phyloP scores from a whole-genome alignment of 2,888 invertebrate species.

The Agrochola macilenta region DNA sequence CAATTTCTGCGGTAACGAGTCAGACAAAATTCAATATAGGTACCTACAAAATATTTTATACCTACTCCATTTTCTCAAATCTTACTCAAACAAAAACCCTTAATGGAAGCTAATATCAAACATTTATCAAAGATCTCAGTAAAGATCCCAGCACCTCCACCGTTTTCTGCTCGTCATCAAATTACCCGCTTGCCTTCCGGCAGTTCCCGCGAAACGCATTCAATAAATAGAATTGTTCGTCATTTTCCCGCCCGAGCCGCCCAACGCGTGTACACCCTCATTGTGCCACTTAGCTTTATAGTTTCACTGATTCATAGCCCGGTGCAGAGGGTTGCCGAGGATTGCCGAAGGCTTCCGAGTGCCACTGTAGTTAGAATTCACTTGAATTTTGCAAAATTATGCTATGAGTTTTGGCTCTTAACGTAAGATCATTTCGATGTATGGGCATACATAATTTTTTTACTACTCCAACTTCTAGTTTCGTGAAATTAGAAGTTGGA shows the following conservation, averaged over 20 bases:
- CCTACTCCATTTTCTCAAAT: background rate
- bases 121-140: background rate
- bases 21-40: background rate
- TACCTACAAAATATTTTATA: background rate
- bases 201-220: slow-evolving; percentile 23
- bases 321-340: slow-evolving; percentile 24
- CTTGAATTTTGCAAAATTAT: background rate
- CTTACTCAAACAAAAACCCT: background rate
- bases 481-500: background rate
- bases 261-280: slow-evolving; percentile 28
- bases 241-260: slow-evolving; percentile 42
- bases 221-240: slow-evolving; percentile 40
- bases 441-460: background rate
- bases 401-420: background rate
- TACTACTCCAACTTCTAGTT: too few relatives aligned
- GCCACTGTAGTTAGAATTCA: background rate
- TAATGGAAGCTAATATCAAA: background rate
- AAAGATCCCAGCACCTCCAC: background rate
- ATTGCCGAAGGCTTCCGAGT: background rate
- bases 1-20: background rate
- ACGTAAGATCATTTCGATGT: background rate
- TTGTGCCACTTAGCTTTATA: slow-evolving; percentile 41
- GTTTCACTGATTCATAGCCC: slow-evolving; percentile 46
- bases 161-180: slow-evolving; percentile 11
- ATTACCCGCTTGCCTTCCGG: slow-evolving; percentile 26